phyloP scores from a whole-genome alignment of 2,888 invertebrate genomes.

The Thecophora atra region DNA sequence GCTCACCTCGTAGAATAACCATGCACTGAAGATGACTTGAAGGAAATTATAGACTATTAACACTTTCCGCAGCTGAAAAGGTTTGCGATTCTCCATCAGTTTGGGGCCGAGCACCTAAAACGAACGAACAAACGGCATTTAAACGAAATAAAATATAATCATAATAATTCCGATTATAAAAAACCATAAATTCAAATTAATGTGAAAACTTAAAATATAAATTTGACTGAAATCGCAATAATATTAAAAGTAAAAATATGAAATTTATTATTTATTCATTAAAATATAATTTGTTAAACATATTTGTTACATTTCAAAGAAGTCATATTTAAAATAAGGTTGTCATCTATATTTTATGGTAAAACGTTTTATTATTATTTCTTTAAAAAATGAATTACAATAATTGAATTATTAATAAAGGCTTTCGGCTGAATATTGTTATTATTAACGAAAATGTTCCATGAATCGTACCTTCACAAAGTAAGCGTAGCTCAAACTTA shows the following conservation, averaged over 20 bases:
- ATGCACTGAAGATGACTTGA: slow-evolving; percentile 72
- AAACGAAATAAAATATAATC: background rate
- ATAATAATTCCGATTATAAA: background rate
- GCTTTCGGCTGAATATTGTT: background rate
- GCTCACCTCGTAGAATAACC: slow-evolving; percentile 68
- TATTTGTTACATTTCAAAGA: no score
- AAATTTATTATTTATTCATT: background rate
- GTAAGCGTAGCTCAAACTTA: slow-evolving; percentile 80
- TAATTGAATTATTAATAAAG: background rate
- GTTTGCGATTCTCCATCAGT: slow-evolving; percentile 86
- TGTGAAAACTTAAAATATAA: no score
- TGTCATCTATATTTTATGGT: no score
- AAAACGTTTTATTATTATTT: no score
- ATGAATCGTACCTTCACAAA: slow-evolving; percentile 72
- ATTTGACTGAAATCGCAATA: no score
- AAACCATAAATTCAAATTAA: background rate
- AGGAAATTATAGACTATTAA: slow-evolving; percentile 85
- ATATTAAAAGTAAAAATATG: no score
- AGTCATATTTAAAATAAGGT: no score
- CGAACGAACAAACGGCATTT: slow-evolving; percentile 34
- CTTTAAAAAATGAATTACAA: no score
- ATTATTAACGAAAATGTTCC: slow-evolving; percentile 31
- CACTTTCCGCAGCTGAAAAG: slow-evolving; percentile 78
- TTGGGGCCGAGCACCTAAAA: slow-evolving; percentile 77
- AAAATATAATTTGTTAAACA: background rate